Evolutionary conservation across 2,888 invertebrate species (phyloP), one percentile per base, ranked within the genome.

Genomic region (Himalopsyche japonica): DNA sequence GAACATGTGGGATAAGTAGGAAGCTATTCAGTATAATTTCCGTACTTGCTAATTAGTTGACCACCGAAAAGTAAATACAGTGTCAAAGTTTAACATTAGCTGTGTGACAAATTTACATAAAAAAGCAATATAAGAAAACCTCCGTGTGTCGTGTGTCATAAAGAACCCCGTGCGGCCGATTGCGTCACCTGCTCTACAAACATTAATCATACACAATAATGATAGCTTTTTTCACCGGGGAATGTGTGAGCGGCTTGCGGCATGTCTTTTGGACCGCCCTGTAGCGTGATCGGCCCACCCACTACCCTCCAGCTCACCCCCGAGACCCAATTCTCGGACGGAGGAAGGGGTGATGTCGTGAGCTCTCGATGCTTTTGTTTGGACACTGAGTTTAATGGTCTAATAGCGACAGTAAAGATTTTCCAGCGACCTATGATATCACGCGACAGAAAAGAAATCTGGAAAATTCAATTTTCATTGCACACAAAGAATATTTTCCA

Each of bases 151-250:
- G 86, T 86, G 86, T 86, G 86, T 86, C 86, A 86, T 85, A 86
- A 86, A 84, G 85, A 87, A 84, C 77, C 64, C 84, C 81, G 81
- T 79, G 86, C 82, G 86, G 79, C 86, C 85, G 85, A 86, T 86
- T 84, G 89, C 89, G 88, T 87, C 88, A 88, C 88, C 88, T 88
- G 87, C 88, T 88, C 87, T 87, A 87, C 88, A 88, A 88, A 90
- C 91, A 91, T 92, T 91, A 92, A 92, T 92, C 92, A 92, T 90
- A 90, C 90, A 91, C 91, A 91, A 91, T 92, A 92, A 92, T 92
- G 92, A 92, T 92, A 92, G 91, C 81, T 83, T 82, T 84, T 81
- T 81, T 57, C 77, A 80, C 79, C 48, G 80, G 80, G 80, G 82
- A 82, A 85, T 82, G 80, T 82, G 82, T 79, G 82, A 82, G 76